Conservation (phyloP, 2,888 invertebrate genomes). For the Anthophora plumipes region DNA sequence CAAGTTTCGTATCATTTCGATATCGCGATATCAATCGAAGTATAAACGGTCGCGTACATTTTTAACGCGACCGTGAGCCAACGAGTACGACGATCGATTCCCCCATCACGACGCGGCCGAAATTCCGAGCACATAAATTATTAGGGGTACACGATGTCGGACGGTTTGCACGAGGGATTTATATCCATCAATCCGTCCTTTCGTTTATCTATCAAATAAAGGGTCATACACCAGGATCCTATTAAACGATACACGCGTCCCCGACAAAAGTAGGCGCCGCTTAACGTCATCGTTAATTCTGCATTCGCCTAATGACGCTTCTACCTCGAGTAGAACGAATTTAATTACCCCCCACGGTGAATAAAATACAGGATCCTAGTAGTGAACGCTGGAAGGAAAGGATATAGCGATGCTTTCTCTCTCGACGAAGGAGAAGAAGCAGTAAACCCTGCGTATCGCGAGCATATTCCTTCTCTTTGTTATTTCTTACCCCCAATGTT, state of each 20-base stretch:
- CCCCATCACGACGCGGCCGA: not conserved
- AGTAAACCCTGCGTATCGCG: not conserved
- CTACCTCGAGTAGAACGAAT: slow-evolving; percentile 33
- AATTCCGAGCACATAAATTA: slow-evolving; percentile 34
- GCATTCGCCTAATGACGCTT: slow-evolving; percentile 40
- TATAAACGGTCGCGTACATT: not conserved
- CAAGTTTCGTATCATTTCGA: not conserved
- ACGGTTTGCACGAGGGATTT: slow-evolving; percentile 1
- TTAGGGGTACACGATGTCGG: not conserved
- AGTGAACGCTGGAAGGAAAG: not conserved
- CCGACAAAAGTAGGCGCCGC: slow-evolving; percentile 28
- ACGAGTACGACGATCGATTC: not conserved
- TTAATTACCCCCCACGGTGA: slow-evolving; percentile 48
- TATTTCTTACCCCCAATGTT: not conserved
- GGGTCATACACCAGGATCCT: not conserved
- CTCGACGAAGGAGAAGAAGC: slow-evolving; percentile 8
- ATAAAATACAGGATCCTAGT: slow-evolving; percentile 36
- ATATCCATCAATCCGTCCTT: slow-evolving; percentile 8
- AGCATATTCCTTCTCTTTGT: not conserved
- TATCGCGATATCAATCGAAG: not conserved
- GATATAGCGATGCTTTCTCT: slow-evolving; percentile 4
- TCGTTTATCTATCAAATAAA: slow-evolving; percentile 18
- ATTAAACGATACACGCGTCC: slow-evolving; percentile 37
- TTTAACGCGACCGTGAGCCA: not conserved
- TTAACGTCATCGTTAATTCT: slow-evolving; percentile 42